These are phyloP conservation scores for Oophaga sylvatica DNA, from an alignment of 2,797 vertebrate genomes.

Conservation along the genomic window DNA sequence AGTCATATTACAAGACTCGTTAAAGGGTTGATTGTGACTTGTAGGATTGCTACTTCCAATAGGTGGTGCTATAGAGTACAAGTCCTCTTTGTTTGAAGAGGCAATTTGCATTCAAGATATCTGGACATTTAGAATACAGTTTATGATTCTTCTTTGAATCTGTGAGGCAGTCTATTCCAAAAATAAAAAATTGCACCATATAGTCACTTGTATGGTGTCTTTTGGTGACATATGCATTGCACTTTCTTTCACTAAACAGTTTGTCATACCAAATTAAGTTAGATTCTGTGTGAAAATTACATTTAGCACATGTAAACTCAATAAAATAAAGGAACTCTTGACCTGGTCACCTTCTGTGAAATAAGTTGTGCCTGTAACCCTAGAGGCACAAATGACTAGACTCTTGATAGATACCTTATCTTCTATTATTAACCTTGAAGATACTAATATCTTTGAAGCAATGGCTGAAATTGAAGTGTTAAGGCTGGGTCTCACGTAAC, in stretches of 20 bases:
- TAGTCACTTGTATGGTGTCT: neutral
- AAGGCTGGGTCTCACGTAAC: too few relatives aligned
- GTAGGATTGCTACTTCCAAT: too few relatives aligned
- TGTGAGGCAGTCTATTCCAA: neutral
- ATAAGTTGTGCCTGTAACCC: neutral
- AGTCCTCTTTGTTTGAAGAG: too few relatives aligned
- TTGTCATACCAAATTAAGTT: neutral
- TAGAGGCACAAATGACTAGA: neutral
- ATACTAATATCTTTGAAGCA: neutral
- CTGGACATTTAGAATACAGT: neutral
- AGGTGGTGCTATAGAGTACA: too few relatives aligned
- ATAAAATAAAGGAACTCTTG: neutral
- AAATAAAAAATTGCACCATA: neutral
- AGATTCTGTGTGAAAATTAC: neutral
- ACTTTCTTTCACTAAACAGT: neutral
- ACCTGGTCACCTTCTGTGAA: neutral
- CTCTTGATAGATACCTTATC: neutral
- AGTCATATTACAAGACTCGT: too few relatives aligned
- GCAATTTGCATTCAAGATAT: too few relatives aligned
- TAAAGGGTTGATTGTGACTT: too few relatives aligned
- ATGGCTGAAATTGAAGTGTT: neutral
- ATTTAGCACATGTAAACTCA: neutral
- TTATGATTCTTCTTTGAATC: neutral
- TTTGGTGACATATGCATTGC: neutral
- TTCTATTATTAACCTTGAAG: neutral